These are phyloP conservation scores for Aplysia californica DNA, from an alignment of 1,140 invertebrate genomes.

Conservation along the genomic window DNA sequence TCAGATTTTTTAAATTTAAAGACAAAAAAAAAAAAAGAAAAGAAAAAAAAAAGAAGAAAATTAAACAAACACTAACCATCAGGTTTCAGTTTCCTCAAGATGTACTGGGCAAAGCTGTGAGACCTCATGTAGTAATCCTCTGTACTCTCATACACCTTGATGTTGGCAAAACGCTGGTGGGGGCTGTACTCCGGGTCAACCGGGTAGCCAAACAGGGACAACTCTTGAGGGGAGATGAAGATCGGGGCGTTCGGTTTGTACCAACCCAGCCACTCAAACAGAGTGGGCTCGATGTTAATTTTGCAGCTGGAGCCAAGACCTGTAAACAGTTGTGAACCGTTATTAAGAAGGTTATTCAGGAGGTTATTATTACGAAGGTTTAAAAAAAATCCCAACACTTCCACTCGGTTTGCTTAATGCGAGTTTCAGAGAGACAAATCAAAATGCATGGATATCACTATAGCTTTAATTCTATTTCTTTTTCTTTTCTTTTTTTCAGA, in stretches of 20 bases:
- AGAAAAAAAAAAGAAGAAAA: not conserved
- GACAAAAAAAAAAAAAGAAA: too few species aligned
- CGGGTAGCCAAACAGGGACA: conserved; percentile 77
- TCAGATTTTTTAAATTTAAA: too few species aligned
- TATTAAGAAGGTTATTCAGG: too few species aligned
- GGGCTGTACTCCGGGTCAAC: conserved; percentile 80
- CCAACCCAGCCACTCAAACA: conserved; percentile 96
- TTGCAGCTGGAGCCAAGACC: conserved; percentile 67
- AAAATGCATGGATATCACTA: too few species aligned
- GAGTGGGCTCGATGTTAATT: conserved; percentile 85
- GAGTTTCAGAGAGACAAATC: too few species aligned
- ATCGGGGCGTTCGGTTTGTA: conserved; percentile 82
- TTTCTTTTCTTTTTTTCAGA: too few species aligned
- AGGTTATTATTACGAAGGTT: too few species aligned
- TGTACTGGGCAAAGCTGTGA: conserved; percentile 63
- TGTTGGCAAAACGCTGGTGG: conserved; percentile 68
- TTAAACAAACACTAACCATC: conserved; percentile 33
- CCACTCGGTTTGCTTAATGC: too few species aligned
- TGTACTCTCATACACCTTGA: conserved; percentile 67
- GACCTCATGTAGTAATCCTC: conserved; percentile 80
- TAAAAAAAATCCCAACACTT: too few species aligned
- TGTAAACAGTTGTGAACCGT: conserved; percentile 33
- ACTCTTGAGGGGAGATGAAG: conserved; percentile 82
- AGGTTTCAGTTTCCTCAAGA: conserved; percentile 55
- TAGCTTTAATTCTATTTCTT: too few species aligned